Percentiles rank a stretch among this genome's conserved stretches.
phyloP scores from a whole-genome alignment of 1,140 invertebrate species.

The Drosophila pandora region DNA sequence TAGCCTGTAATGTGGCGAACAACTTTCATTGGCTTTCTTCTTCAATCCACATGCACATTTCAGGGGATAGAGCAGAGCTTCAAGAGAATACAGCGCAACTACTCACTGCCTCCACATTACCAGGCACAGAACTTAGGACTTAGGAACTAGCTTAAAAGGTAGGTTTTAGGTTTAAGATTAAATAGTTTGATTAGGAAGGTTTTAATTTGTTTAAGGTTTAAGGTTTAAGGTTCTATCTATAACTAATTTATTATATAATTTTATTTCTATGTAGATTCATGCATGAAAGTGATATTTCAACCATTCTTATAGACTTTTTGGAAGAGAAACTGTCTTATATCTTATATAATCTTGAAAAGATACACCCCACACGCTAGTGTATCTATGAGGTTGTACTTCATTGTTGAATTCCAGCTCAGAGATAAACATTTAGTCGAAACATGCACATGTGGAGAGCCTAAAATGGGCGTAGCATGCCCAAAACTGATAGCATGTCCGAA shows the following conservation, averaged over 20 bases:
- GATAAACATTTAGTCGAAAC: slow-evolving; percentile 16
- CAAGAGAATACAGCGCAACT: slow-evolving; percentile 63
- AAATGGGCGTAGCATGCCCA: slow-evolving; percentile 24
- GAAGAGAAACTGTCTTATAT: too few relatives aligned
- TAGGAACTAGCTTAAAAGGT: slow-evolving; percentile 11
- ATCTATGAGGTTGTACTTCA: too few relatives aligned
- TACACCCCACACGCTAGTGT: too few relatives aligned
- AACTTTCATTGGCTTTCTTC: slow-evolving; percentile 56
- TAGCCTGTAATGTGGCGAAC: slow-evolving; percentile 51
- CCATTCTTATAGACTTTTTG: too few relatives aligned
- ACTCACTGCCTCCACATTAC: slow-evolving; percentile 65
- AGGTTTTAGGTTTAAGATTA: too few relatives aligned
- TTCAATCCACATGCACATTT: slow-evolving; percentile 46
- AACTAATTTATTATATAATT: too few relatives aligned
- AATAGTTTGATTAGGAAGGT: too few relatives aligned
- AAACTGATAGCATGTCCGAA: slow-evolving; percentile 1
- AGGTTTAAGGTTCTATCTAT: too few relatives aligned
- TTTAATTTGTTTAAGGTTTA: too few relatives aligned
- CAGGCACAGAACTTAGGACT: slow-evolving; percentile 28
- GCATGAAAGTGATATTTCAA: too few relatives aligned
- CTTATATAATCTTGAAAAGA: too few relatives aligned
- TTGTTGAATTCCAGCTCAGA: not conserved
- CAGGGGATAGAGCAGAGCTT: slow-evolving; percentile 33
- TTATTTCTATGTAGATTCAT: too few relatives aligned
- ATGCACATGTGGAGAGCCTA: slow-evolving; percentile 4